Evolutionary conservation across 2,113 vertebrate species (phyloP), one percentile per base, ranked within the genome.

Genomic region (Melanotaenia duboulayi): DNA sequence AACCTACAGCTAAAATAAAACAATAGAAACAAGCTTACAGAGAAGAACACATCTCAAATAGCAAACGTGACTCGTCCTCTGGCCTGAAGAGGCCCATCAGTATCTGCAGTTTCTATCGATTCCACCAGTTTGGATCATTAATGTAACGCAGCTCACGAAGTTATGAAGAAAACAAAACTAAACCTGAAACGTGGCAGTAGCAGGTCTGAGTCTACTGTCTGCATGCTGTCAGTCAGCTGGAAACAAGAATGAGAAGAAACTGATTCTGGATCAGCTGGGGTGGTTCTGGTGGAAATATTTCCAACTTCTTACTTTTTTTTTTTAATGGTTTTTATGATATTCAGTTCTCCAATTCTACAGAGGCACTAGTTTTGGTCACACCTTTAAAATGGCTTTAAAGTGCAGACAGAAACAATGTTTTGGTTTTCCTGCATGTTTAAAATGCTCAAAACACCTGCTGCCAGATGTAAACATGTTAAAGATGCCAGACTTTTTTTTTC

Each of bases 1-100:
- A 64, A 71, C 48, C 85, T 86, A 89, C 54, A 81, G 74, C 68
- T 87, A 81, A 81, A 90, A 90, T 68, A 71, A 68, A 81, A 77
- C 71, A 44, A 51, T 50, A 80, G 78, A 84, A 85, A 80, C 46
- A 0, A 74, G 71, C 65, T 78, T 55, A 72, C 11, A 16, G 74
- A 84, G 67, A 78, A 78, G 65, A 70, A 74, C 74, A 76, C 52
- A 20, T 81, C 80, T 87, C 76, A 84, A 82, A 87, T 74, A 78
- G 52, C 56, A 72, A 63, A 74, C 72, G 46, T 25, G 5, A 54
- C 59, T 22, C 19, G 16, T 50, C 65, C 42, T 54, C 64, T 37
- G 1, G 56, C 8, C 74, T 6, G 24, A 17, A 49, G 35, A 75
- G 23, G 64, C 46, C 76, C 22, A 23, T 50, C 48, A 65, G 14